Conservation (phyloP, 2,888 invertebrate genomes). For the Leptinotarsa juncta region DNA sequence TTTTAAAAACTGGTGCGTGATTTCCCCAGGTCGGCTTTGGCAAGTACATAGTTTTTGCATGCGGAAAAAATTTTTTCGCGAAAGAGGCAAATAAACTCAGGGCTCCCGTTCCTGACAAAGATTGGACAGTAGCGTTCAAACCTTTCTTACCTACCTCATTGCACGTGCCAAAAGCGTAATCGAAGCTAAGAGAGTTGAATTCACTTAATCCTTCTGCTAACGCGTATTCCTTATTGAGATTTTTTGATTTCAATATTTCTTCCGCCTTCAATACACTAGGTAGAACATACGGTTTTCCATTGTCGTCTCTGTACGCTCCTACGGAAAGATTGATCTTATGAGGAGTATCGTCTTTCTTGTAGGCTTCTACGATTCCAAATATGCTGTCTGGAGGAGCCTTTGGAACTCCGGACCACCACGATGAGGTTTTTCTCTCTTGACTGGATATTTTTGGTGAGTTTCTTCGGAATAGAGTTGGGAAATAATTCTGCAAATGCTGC, state of each 20-base stretch:
- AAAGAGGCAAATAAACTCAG: conserved; percentile 73
- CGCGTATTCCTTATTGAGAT: conserved; percentile 74
- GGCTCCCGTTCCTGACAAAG: conserved; percentile 76
- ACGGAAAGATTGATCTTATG: conserved; percentile 77
- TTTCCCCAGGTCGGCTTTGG: conserved; percentile 79
- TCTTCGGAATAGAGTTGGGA: background rate
- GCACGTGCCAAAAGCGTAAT: conserved; percentile 72
- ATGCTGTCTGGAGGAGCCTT: conserved; percentile 77
- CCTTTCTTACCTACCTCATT: conserved; percentile 66
- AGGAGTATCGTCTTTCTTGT: conserved; percentile 72
- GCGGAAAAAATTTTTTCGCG: conserved; percentile 68
- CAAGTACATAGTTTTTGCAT: conserved; percentile 71
- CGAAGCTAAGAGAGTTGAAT: conserved; percentile 60
- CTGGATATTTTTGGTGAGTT: background rate
- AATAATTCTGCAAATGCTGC: background rate
- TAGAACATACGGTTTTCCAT: conserved; percentile 72
- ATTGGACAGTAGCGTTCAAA: conserved; percentile 63
- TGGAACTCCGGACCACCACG: conserved; percentile 68
- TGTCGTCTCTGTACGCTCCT: conserved; percentile 72
- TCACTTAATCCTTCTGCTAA: conserved; percentile 71
- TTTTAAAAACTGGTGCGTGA: conserved; percentile 74
- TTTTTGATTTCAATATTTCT: conserved; percentile 62
- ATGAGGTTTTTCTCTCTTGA: background rate
- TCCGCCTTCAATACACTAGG: conserved; percentile 74
- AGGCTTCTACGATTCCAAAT: conserved; percentile 77